phyloP scores from a whole-genome alignment of 2,113 vertebrate genomes.

The Hippoglossus stenolepis region DNA sequence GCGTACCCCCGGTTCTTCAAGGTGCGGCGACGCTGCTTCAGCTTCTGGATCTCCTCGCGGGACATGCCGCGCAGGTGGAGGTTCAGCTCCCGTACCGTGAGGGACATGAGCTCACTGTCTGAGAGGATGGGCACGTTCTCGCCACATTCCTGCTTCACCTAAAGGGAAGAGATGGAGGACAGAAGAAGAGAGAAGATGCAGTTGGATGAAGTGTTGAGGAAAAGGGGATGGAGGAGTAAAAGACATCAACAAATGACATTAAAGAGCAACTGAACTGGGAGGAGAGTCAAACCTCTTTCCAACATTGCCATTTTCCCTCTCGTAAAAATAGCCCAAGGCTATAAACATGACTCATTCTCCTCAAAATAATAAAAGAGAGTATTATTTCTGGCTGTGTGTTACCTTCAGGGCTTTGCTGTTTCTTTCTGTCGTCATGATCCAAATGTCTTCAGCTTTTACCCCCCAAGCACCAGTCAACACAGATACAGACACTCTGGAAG shows the following conservation, averaged over 20 bases:
- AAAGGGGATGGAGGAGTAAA: neutral
- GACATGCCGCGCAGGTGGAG: slow-evolving; percentile 96
- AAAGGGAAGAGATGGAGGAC: neutral
- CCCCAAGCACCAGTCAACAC: slow-evolving; percentile 75
- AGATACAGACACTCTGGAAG: slow-evolving; percentile 74
- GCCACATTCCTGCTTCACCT: slow-evolving; percentile 98
- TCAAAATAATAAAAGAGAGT: slow-evolving; percentile 6
- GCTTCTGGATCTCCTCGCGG: slow-evolving; percentile 96
- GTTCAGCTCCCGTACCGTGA: slow-evolving; percentile 97
- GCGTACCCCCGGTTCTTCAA: slow-evolving; percentile 97
- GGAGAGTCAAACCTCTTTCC: slow-evolving; percentile 2
- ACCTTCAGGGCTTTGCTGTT: slow-evolving; percentile 99
- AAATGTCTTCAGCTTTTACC: slow-evolving; percentile 77
- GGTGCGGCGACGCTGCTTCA: slow-evolving; percentile 96
- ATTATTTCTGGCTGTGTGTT: slow-evolving; percentile 48
- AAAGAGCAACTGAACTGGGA: slow-evolving; percentile 1
- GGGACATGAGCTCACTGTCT: slow-evolving; percentile 96
- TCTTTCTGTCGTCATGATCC: slow-evolving; percentile 94
- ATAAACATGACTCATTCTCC: slow-evolving; percentile 16
- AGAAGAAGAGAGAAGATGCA: neutral
- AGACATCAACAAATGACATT: neutral
- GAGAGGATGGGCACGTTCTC: slow-evolving; percentile 97
- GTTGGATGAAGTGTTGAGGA: neutral
- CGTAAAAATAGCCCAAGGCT: neutral
- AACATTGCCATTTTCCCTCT: neutral